A percentile compares a stretch with the other conserved stretches of the same genome.
Evolutionary conservation across 2,113 vertebrate species (phyloP).

Genomic region (Alosa alosa): DNA sequence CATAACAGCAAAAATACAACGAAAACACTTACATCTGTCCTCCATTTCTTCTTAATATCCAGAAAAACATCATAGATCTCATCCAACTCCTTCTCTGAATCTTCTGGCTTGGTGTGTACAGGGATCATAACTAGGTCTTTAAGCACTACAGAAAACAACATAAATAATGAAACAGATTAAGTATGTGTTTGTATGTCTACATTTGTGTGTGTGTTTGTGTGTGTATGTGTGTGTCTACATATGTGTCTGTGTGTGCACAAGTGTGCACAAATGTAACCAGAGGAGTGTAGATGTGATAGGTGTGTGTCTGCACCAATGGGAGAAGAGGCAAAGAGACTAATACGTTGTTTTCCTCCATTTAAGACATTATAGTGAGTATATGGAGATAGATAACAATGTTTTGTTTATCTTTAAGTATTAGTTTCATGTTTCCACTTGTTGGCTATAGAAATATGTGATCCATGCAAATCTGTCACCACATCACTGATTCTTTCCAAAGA

Average conservation of each 20-base stretch:
- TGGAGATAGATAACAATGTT: too few species aligned
- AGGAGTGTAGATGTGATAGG: too few species aligned
- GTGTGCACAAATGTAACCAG: too few species aligned
- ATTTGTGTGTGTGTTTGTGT: not conserved
- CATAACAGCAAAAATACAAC: not conserved
- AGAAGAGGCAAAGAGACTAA: too few species aligned
- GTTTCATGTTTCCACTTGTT: too few species aligned
- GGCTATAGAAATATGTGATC: not conserved
- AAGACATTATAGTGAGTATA: too few species aligned
- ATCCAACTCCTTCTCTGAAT: conserved; percentile 69
- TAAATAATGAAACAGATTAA: conserved; percentile 11
- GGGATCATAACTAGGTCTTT: conserved; percentile 74
- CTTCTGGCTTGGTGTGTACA: conserved; percentile 73
- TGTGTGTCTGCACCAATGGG: too few species aligned
- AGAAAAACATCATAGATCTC: conserved; percentile 70
- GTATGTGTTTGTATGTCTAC: not conserved
- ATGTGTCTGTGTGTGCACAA: not conserved
- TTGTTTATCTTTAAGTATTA: too few species aligned
- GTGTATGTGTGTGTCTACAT: not conserved
- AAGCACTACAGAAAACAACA: conserved; percentile 54
- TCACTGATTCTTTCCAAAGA: not conserved
- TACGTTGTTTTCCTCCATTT: too few species aligned
- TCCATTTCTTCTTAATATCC: conserved; percentile 62
- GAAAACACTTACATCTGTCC: conserved; percentile 63
- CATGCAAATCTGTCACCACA: not conserved